phyloP scores from a whole-genome alignment of 1,140 invertebrate species.

The Drosophila ogumai region DNA sequence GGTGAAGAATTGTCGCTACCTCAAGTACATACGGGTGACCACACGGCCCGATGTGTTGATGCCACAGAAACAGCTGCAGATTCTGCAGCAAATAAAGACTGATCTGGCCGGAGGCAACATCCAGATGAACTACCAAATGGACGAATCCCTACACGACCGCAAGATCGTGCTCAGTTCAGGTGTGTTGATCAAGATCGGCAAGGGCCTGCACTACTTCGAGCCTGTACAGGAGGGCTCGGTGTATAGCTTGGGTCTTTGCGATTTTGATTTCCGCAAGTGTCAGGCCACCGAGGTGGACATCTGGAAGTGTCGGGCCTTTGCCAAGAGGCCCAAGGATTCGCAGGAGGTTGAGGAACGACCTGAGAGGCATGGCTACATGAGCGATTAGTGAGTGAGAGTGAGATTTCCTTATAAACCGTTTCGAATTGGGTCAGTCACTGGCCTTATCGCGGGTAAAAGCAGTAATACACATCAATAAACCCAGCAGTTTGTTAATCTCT shows the following conservation, averaged over 20 bases:
- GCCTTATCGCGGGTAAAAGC: constrained; percentile 25
- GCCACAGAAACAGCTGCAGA: constrained; percentile 50
- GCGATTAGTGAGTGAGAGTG: constrained; percentile 35
- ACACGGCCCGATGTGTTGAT: constrained; percentile 56
- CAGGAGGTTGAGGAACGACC: constrained; percentile 22
- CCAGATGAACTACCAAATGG: constrained; percentile 69
- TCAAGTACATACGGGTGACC: constrained; percentile 70
- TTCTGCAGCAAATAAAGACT: constrained; percentile 58
- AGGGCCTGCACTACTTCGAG: constrained; percentile 72
- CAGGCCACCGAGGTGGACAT: constrained; percentile 67
- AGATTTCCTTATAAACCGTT: background rate
- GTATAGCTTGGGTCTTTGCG: constrained; percentile 58
- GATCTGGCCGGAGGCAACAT: constrained; percentile 69
- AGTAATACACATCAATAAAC: constrained; percentile 26
- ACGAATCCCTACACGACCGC: constrained; percentile 67
- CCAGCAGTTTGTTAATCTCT: constrained; percentile 37
- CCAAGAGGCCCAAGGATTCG: constrained; percentile 37
- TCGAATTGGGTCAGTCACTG: constrained; percentile 19
- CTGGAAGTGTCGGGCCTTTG: constrained; percentile 73
- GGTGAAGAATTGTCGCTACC: constrained; percentile 73
- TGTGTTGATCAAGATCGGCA: constrained; percentile 63
- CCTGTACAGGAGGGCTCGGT: constrained; percentile 17
- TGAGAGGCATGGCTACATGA: constrained; percentile 25
- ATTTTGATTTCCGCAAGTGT: constrained; percentile 75
- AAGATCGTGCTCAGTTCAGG: constrained; percentile 75